These are phyloP conservation scores for Drosophila ezoana DNA, from an alignment of 2,888 invertebrate genomes.

Conservation along the genomic window DNA sequence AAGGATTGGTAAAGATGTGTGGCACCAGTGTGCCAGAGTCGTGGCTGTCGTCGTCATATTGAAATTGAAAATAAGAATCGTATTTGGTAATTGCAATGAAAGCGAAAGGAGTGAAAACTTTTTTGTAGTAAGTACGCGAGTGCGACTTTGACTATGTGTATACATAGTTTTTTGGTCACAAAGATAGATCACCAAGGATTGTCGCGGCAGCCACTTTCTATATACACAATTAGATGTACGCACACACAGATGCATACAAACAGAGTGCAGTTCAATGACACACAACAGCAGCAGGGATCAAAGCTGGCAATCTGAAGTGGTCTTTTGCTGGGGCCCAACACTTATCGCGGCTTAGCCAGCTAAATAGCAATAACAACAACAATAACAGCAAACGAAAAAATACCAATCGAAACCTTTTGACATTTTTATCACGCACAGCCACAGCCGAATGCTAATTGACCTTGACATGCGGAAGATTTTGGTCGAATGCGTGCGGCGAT, in stretches of 20 bases:
- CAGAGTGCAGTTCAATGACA: conserved; percentile 54
- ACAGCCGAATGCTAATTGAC: conserved; percentile 72
- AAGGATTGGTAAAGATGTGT: background rate
- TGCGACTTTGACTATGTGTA: conserved; percentile 35
- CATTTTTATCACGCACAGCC: conserved; percentile 76
- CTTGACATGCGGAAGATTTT: conserved; percentile 79
- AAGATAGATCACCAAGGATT: conserved; percentile 78
- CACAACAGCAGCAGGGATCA: conserved; percentile 43
- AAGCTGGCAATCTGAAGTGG: conserved; percentile 52
- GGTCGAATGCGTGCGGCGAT: conserved; percentile 43
- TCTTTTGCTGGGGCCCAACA: conserved; percentile 60
- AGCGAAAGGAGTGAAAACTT: conserved; percentile 79
- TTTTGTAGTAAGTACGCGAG: conserved; percentile 50
- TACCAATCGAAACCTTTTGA: conserved; percentile 79
- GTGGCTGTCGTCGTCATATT: conserved; percentile 77
- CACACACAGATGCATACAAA: conserved; percentile 10
- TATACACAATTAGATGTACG: conserved; percentile 38
- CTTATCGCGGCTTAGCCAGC: conserved; percentile 67
- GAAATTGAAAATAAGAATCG: conserved; percentile 80
- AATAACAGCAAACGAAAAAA: conserved; percentile 38
- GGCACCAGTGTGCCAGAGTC: conserved; percentile 50
- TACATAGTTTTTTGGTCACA: conserved; percentile 68
- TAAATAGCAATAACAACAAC: conserved; percentile 69
- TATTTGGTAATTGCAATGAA: conserved; percentile 79
- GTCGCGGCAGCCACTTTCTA: conserved; percentile 67